Conservation (phyloP, 2,113 vertebrate species). For the Ceratotherium simum region DNA sequence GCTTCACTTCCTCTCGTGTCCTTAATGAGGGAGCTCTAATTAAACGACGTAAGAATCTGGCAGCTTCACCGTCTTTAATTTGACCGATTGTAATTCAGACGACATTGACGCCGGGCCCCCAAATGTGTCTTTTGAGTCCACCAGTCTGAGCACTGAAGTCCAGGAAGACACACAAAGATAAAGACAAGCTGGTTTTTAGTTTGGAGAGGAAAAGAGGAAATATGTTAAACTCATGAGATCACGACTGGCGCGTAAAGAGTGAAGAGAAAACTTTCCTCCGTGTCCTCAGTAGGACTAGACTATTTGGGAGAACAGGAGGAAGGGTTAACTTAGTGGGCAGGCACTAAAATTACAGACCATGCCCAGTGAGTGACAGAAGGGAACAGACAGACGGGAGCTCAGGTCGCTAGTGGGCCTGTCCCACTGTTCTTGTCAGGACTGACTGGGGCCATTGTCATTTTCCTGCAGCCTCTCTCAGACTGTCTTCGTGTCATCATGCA, state of each 20-base stretch:
- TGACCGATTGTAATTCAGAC: neutral
- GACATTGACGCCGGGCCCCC: neutral
- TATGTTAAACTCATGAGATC: accelerated
- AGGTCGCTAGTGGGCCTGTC: no score
- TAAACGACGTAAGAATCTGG: neutral
- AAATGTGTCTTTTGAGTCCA: accelerated
- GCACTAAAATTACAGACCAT: neutral
- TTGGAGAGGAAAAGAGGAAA: neutral
- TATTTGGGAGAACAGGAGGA: accelerated
- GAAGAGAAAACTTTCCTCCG: accelerated
- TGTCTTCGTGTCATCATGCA: accelerated
- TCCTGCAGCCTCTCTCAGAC: neutral
- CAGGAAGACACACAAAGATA: neutral
- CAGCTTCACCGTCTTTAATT: neutral
- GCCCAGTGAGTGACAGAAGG: accelerated
- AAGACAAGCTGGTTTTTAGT: accelerated
- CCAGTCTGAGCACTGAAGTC: accelerated
- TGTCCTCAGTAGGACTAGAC: neutral
- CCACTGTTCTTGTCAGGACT: accelerated
- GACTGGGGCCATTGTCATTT: accelerated
- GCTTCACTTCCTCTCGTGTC: neutral
- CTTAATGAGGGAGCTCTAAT: neutral
- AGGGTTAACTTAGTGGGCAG: accelerated
- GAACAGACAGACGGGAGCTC: accelerated
- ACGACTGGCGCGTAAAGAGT: accelerated